phyloP scores from a whole-genome alignment of 35 echinoderm and acorn worm species.

The Ophiothrix spiculata region DNA sequence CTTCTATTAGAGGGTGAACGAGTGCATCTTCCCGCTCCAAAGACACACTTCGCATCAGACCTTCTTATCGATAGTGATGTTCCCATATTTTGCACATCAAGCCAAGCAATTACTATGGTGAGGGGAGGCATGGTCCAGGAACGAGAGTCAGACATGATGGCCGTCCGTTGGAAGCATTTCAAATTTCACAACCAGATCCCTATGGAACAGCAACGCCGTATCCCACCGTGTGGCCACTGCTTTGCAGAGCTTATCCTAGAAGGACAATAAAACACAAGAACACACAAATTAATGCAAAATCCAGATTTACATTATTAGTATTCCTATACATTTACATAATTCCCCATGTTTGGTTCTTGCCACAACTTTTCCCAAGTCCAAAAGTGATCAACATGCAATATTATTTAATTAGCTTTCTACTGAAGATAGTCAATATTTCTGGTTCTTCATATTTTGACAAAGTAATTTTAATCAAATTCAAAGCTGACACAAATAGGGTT shows the following conservation, averaged over 20 bases:
- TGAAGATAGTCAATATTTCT: too few relatives aligned
- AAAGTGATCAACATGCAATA: neutral
- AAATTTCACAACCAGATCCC: constrained; percentile 5
- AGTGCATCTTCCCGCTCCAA: constrained; percentile 29
- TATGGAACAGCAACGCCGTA: neutral
- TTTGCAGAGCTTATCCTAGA: constrained; percentile 5
- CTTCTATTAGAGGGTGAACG: constrained; percentile 41
- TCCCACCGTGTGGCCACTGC: neutral
- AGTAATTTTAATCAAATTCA: too few relatives aligned
- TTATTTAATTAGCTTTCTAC: neutral
- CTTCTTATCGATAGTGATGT: constrained; percentile 12
- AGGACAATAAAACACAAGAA: neutral
- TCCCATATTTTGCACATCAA: constrained; percentile 38
- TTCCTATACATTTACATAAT: neutral
- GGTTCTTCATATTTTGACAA: too few relatives aligned
- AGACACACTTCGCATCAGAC: constrained; percentile 39
- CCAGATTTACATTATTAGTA: neutral
- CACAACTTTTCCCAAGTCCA: too few relatives aligned
- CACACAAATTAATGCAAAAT: neutral
- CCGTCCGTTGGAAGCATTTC: constrained; percentile 31
- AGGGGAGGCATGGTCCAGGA: constrained; percentile 31
- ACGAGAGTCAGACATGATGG: constrained; percentile 40
- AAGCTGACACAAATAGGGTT: too few relatives aligned
- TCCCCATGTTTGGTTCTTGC: neutral
- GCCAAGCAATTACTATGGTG: constrained; percentile 18